A percentile compares a stretch with the other conserved stretches of the same genome.
Conservation (phyloP, 2,113 vertebrate species). For the Camelus dromedarius region DNA sequence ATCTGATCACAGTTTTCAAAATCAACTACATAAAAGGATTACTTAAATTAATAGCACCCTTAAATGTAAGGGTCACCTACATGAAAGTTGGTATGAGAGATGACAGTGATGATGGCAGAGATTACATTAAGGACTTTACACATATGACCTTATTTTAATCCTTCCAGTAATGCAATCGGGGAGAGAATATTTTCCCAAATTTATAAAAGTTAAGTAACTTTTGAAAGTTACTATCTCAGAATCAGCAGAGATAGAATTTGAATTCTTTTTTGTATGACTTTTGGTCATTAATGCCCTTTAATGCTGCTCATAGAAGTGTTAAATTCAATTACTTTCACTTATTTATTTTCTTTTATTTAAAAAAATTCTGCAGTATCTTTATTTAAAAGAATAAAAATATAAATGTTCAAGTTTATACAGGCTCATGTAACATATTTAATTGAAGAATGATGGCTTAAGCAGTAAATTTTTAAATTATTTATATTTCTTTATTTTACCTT, state of each 20-base stretch:
- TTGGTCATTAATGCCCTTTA: neutral
- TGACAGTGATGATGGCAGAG: neutral
- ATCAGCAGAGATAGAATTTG: neutral
- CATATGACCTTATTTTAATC: neutral
- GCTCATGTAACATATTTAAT: neutral
- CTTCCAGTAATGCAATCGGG: neutral
- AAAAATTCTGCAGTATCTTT: neutral
- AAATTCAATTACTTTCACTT: neutral
- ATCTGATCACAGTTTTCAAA: constrained; percentile 28
- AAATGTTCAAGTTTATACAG: neutral
- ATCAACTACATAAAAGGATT: neutral
- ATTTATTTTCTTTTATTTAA: neutral
- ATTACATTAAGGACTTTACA: neutral
- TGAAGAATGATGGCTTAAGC: neutral
- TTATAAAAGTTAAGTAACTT: neutral
- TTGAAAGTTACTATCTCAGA: neutral
- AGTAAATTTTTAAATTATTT: neutral
- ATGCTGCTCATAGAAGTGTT: neutral
- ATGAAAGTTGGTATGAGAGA: neutral
- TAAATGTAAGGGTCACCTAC: neutral
- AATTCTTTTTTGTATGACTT: neutral
- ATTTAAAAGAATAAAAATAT: constrained; percentile 34
- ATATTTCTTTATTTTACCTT: neutral
- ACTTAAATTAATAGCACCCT: neutral
- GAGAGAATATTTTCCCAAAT: neutral